Evolutionary conservation across 2,888 invertebrate species (phyloP).

Genomic region (Tetrapedia diversipes): DNA sequence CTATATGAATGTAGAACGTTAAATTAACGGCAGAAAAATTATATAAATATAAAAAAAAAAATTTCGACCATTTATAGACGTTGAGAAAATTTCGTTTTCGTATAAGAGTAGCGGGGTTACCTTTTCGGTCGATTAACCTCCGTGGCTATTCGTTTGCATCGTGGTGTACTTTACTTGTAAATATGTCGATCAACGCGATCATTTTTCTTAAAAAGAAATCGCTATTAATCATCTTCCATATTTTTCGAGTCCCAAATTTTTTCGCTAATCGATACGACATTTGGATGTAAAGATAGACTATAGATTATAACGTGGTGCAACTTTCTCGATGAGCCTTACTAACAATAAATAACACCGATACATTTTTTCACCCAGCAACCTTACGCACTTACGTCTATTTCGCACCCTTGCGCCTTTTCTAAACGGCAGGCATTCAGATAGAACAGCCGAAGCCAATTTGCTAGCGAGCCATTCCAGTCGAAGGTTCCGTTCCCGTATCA

Average conservation of each 20-base stretch:
- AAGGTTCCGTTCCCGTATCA: not conserved
- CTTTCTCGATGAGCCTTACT: too few species aligned
- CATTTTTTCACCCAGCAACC: too few species aligned
- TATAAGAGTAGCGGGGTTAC: not conserved
- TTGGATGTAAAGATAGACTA: not conserved
- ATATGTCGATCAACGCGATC: conserved; percentile 20
- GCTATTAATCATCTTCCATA: conserved; percentile 21
- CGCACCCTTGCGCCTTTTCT: not conserved
- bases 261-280: conserved; percentile 16
- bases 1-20: too few species aligned
- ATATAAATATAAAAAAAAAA: too few species aligned
- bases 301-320: too few species aligned
- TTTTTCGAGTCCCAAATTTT: not conserved
- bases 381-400: not conserved
- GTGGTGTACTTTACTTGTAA: not conserved
- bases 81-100: not conserved
- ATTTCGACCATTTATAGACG: too few species aligned
- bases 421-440: not conserved
- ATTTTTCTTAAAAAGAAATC: conserved; percentile 11
- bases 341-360: too few species aligned
- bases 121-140: not conserved
- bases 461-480: not conserved
- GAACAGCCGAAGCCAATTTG: conserved; percentile 8
- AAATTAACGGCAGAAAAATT: too few species aligned
- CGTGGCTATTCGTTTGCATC: not conserved